Percentiles rank a stretch among this genome's conserved stretches.
Evolutionary conservation across 1,140 invertebrate genomes (phyloP).

Genomic region (Drosophila nigromelanica): DNA sequence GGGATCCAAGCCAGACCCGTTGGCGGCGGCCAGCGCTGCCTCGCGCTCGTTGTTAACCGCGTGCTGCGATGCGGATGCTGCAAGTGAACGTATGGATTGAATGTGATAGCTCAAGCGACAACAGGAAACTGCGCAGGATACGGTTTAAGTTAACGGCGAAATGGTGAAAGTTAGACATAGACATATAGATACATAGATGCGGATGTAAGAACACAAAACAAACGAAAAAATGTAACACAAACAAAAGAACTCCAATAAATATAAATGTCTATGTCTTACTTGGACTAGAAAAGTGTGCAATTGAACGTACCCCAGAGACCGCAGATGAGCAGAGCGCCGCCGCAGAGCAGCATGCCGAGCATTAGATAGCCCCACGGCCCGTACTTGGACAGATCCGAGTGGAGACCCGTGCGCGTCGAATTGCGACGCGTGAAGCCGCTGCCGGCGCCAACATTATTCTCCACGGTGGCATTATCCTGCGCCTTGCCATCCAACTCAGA

Average conservation of each 20-base stretch:
- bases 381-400: constrained; percentile 86
- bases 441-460: constrained; percentile 35
- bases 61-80: constrained; percentile 81
- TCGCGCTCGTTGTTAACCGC: constrained; percentile 81
- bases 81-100: constrained; percentile 82
- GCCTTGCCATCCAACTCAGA: constrained; percentile 25
- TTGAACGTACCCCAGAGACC: constrained; percentile 86
- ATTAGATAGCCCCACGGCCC: constrained; percentile 88
- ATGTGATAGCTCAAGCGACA: constrained; percentile 83
- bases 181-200: constrained; percentile 21
- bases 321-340: constrained; percentile 87
- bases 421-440: constrained; percentile 73
- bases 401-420: constrained; percentile 69
- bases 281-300: constrained; percentile 64
- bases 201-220: constrained; percentile 8
- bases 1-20: constrained; percentile 56
- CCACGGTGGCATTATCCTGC: constrained; percentile 60
- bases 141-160: constrained; percentile 1
- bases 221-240: constrained; percentile 26
- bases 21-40: constrained; percentile 73
- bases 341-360: constrained; percentile 87
- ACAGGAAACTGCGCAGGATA: constrained; percentile 62
- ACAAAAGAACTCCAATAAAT: constrained; percentile 57
- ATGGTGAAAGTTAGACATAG: constrained; percentile 48
- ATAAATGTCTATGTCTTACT: constrained; percentile 68